phyloP scores from a whole-genome alignment of 2,888 invertebrate genomes.

The Bibio marci region DNA sequence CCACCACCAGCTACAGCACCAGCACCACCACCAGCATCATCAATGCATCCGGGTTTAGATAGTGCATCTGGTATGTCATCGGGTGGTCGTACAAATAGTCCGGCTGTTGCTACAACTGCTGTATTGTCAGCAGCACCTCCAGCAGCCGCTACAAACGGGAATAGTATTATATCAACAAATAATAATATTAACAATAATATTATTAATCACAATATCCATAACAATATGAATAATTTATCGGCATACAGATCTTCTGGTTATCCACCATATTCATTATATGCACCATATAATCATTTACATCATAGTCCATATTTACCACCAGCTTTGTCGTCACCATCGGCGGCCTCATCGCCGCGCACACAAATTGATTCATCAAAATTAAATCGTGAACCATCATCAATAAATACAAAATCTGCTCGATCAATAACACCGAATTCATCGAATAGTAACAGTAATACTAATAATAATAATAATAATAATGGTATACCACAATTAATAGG shows the following conservation, averaged over 20 bases:
- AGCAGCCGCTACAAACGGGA: constrained; percentile 18
- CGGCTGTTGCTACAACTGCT: constrained; percentile 16
- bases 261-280: constrained; percentile 44
- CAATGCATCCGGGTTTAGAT: constrained; percentile 15
- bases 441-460: constrained; percentile 5
- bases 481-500: background rate
- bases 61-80: constrained; percentile 22
- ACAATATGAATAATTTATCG: constrained; percentile 18
- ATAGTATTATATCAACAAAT: constrained; percentile 15
- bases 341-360: constrained; percentile 41
- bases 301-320: constrained; percentile 55
- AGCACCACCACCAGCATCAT: constrained; percentile 26
- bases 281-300: constrained; percentile 57
- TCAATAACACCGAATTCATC: constrained; percentile 15
- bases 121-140: constrained; percentile 16
- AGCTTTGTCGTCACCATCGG: constrained; percentile 28
- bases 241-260: constrained; percentile 26
- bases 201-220: too few species aligned
- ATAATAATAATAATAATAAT: background rate
- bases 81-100: constrained; percentile 32
- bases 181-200: constrained; percentile 15
- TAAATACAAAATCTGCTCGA: constrained; percentile 15
- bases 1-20: constrained; percentile 20
- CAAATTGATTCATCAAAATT: constrained; percentile 34
- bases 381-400: constrained; percentile 17